Base-by-base conservation (phyloP, 37 sponge, comb jelly and placozoan species). In the Axinella damicornis region DNA sequence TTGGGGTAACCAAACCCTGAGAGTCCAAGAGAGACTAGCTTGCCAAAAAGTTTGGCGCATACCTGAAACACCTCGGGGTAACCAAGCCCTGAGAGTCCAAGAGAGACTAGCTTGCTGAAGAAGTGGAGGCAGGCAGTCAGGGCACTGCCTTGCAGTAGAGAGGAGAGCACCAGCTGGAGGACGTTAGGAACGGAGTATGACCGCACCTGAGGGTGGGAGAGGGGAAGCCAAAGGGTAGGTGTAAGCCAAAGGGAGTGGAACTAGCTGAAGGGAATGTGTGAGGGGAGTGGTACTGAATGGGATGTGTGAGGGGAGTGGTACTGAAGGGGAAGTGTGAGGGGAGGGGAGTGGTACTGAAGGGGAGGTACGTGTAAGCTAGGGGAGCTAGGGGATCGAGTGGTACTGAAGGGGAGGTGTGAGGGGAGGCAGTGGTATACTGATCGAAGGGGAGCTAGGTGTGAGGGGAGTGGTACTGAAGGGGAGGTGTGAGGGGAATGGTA, bases 111-210 rank as follows among this genome's bases (percentile, higher is more conserved):
- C 21, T 84, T 80, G 41, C 72, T 76, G 67, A 95, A 91, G 90
- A 95, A 95, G 37, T 80, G 58, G 27, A 92, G 80, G 31, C 86
- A 89, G 61, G 95, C 85, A 14, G 74, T 62, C 71, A 92, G 73
- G 38, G 92, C 89, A 73, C 71, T 86, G 22, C 95, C 95, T 92
- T 95, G 92, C 5, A 95, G 86, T 18, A 95, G 69, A 18, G 95
- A 92, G 17, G 95, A 95, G 54, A 82, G 75, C 1, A 95, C 74
- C 4, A 95, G 73, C 38, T 17, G 69, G 25, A 90, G 71, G 15
- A 81, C 83, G 54, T 84, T 87, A 1, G 91, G 87, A 55, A 95
- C 82, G 53, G 77, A 20, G 28, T 30, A 36, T 9, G 16, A 25
- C 55, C 30, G 54, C 34, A 35, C 31, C 39, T 24, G 36, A 36